Percentiles rank a stretch among this genome's conserved stretches.
These are phyloP conservation scores for Zapus hudsonius DNA, from an alignment of 2,113 vertebrate genomes.

Conservation along the genomic window DNA sequence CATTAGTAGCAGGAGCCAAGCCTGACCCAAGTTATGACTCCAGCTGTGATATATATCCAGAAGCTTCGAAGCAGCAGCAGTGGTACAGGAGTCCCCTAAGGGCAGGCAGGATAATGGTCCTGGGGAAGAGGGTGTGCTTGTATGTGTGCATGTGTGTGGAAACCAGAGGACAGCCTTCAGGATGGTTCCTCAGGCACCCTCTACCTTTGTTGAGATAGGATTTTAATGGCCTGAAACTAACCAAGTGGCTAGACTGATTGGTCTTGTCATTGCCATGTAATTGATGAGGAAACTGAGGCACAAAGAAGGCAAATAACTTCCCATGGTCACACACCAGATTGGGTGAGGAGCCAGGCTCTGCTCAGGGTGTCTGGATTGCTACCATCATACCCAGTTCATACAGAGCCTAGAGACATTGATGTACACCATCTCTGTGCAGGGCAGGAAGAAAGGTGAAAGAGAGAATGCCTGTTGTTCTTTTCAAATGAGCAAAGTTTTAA, in stretches of 20 bases:
- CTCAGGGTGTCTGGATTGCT: not conserved
- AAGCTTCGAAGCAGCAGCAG: not conserved
- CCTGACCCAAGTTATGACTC: not conserved
- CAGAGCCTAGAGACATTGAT: rapidly evolving
- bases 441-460: rapidly evolving
- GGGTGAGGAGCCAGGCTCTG: not conserved
- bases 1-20: no score
- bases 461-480: not conserved
- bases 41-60: no score
- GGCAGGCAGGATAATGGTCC: rapidly evolving
- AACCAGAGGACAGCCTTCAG: no score
- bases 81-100: rapidly evolving
- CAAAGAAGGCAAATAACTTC: rapidly evolving
- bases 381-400: rapidly evolving
- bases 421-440: rapidly evolving
- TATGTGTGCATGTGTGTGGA: no score
- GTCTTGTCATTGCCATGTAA: rapidly evolving
- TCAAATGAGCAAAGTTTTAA: not conserved
- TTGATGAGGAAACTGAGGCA: not conserved
- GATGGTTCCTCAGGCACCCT: no score
- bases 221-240: no score
- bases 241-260: no score
- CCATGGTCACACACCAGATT: rapidly evolving
- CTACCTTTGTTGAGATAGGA: no score
- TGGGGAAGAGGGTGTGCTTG: rapidly evolving